Percentiles rank a stretch among this genome's conserved stretches.
Evolutionary conservation across 2,113 vertebrate species (phyloP).

Genomic region (Eleginops maclovinus): DNA sequence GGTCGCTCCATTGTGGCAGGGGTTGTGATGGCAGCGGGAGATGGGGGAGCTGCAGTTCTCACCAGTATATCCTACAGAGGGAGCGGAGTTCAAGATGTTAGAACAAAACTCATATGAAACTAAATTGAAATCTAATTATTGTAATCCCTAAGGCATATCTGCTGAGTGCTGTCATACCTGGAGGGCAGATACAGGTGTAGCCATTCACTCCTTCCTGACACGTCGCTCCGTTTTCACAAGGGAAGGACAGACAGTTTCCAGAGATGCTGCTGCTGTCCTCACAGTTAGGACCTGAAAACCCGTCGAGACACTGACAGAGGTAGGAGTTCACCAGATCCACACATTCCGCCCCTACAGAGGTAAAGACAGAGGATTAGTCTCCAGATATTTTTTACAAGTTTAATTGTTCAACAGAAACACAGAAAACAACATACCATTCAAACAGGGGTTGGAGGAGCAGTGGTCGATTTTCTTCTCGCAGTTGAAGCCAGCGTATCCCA

Average conservation of each 20-base stretch:
- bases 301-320: slow-evolving; percentile 92
- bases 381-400: neutral
- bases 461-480: slow-evolving; percentile 98
- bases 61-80: slow-evolving; percentile 88
- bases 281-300: slow-evolving; percentile 92
- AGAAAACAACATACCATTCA: slow-evolving; percentile 86
- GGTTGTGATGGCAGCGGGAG: slow-evolving; percentile 91
- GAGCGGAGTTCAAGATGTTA: neutral
- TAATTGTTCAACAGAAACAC: slow-evolving; percentile 5
- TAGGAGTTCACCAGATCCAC: slow-evolving; percentile 93
- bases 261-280: slow-evolving; percentile 83
- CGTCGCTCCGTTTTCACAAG: slow-evolving; percentile 93
- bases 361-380: slow-evolving; percentile 46
- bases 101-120: neutral
- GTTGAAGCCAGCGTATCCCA: slow-evolving; percentile 95
- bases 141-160: neutral
- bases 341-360: slow-evolving; percentile 90
- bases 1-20: slow-evolving; percentile 97
- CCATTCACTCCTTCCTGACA: slow-evolving; percentile 91
- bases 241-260: slow-evolving; percentile 89
- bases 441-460: slow-evolving; percentile 94
- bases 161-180: slow-evolving; percentile 66
- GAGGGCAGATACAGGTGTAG: slow-evolving; percentile 93
- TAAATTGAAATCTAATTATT: neutral
- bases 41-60: slow-evolving; percentile 93